Evolutionary conservation across 2,797 vertebrate genomes (phyloP).

Genomic region (Chelmon rostratus): DNA sequence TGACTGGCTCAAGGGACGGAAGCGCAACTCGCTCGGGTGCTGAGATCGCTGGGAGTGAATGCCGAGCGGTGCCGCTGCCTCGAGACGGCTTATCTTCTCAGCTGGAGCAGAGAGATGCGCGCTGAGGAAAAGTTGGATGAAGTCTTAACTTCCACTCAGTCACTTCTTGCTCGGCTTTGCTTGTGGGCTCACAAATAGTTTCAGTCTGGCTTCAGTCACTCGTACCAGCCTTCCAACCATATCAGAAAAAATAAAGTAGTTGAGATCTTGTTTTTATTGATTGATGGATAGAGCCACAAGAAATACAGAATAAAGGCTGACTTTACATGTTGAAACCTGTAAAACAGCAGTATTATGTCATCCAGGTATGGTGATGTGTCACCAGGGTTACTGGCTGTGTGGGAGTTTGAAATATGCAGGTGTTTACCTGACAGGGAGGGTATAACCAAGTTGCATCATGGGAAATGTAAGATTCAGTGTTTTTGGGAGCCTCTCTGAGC

Average conservation of each 20-base stretch:
- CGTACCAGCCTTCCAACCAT: constrained; percentile 15
- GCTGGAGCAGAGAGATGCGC: constrained; percentile 49
- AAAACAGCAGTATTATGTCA: not conserved
- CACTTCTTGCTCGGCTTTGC: not conserved
- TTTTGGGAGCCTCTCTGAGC: not conserved
- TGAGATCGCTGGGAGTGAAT: constrained; percentile 65
- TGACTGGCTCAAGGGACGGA: constrained; percentile 57
- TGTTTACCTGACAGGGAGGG: not conserved
- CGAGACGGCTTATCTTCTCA: constrained; percentile 72
- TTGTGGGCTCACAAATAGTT: constrained; percentile 12
- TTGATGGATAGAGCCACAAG: not conserved
- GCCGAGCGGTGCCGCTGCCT: constrained; percentile 37
- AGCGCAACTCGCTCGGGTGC: constrained; percentile 48
- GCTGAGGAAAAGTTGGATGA: constrained; percentile 60
- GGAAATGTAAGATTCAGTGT: not conserved
- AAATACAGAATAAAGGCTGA: not conserved
- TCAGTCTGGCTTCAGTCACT: constrained; percentile 10
- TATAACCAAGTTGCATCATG: constrained; percentile 7
- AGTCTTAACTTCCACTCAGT: constrained; percentile 51
- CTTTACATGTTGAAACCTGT: not conserved
- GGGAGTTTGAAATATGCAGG: not conserved
- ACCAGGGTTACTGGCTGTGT: not conserved
- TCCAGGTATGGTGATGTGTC: not conserved
- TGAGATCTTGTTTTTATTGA: not conserved
- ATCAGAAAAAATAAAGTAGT: not conserved